A percentile compares a stretch with the other conserved stretches of the same genome.
Conservation (phyloP, 1,140 invertebrate species). For the Pachyrhynchus sulphureomaculatus region DNA sequence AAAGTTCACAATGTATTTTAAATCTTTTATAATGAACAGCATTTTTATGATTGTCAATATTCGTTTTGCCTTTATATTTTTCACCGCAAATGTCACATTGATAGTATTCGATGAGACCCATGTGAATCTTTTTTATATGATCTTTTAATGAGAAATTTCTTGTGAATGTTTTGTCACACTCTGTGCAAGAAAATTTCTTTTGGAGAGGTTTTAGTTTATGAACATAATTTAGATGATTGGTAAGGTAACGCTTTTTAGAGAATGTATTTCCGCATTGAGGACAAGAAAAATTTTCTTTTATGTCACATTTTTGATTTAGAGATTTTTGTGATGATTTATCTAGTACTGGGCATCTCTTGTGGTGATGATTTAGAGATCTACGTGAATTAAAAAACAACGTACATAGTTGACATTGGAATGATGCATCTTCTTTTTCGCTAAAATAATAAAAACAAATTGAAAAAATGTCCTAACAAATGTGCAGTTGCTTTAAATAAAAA, state of each 20-base stretch:
- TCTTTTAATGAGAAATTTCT: neutral
- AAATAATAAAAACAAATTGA: no score
- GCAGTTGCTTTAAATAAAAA: no score
- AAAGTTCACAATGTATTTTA: constrained; percentile 49
- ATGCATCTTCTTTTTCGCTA: no score
- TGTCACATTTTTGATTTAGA: no score
- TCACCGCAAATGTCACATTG: constrained; percentile 28
- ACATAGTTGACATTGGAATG: no score
- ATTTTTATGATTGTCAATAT: constrained; percentile 48
- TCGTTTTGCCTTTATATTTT: constrained; percentile 9
- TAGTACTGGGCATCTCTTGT: no score
- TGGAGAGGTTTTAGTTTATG: neutral
- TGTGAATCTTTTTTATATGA: constrained; percentile 49
- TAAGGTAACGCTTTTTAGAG: neutral
- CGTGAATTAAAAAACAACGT: no score
- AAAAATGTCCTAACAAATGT: no score
- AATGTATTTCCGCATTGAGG: neutral
- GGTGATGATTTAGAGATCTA: no score
- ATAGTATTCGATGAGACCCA: constrained; percentile 39
- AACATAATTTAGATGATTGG: neutral
- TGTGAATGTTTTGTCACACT: constrained; percentile 2
- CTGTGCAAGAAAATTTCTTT: neutral
- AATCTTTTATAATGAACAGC: constrained; percentile 2
- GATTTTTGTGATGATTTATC: no score
- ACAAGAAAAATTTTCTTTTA: neutral